Conservation (phyloP, 2,888 invertebrate species). For the Pyrocoelia pectoralis region DNA sequence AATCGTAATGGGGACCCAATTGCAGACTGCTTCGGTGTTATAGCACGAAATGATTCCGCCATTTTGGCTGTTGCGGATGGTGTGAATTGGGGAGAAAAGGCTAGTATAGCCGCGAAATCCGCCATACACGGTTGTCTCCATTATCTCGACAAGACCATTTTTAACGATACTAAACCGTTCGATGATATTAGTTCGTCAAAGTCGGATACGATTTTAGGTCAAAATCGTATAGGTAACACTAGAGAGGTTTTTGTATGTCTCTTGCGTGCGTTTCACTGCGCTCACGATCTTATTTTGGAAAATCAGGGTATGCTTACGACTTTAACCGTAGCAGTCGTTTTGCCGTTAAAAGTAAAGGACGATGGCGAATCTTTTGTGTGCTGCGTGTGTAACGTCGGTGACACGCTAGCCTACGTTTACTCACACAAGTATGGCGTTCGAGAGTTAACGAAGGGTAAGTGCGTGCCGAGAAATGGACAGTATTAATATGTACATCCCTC, state of each 20-base stretch:
- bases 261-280: constrained; percentile 82
- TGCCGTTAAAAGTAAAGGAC: constrained; percentile 63
- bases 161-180: constrained; percentile 57
- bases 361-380: constrained; percentile 68
- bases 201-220: constrained; percentile 23
- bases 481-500: constrained; percentile 31
- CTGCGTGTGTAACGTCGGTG: constrained; percentile 89
- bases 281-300: constrained; percentile 83
- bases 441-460: constrained; percentile 76
- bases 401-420: constrained; percentile 88
- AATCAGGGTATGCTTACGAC: constrained; percentile 86
- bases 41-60: constrained; percentile 74
- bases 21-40: constrained; percentile 86
- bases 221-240: constrained; percentile 61
- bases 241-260: constrained; percentile 81
- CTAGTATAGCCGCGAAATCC: constrained; percentile 83
- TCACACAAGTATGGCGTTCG: constrained; percentile 78
- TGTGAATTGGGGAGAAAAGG: constrained; percentile 92
- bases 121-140: constrained; percentile 86
- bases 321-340: constrained; percentile 79
- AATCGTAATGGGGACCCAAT: constrained; percentile 79
- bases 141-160: constrained; percentile 79
- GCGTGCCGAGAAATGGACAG: not conserved
- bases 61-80: constrained; percentile 87
- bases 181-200: constrained; percentile 45